Evolutionary conservation across 2,113 vertebrate species (phyloP), one percentile per base, ranked within the genome.

Genomic region (Nicator chloris): DNA sequence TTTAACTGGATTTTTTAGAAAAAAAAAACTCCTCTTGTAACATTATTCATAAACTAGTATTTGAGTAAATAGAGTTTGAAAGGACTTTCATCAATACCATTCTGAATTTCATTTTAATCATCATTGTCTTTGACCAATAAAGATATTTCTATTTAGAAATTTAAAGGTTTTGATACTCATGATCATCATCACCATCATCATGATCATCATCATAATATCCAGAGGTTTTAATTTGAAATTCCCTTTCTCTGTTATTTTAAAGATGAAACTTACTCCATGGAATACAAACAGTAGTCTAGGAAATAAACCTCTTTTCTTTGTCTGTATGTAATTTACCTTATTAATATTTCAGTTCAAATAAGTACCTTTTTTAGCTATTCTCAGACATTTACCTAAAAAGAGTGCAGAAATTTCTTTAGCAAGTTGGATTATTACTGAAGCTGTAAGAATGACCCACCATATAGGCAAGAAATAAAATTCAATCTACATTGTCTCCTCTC

Each of bases 331-430:
- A 40, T 42, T 59, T 35, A 21, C 2, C 11, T 53, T 49, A 5
- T 28, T 53, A 9, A 17, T 45, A 31, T 80, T 80, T 57, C 40
- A 23, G 10, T 47, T 23, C 4, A 11, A 11, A 1, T 15, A 53
- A 37, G 2, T 6, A 33, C 0, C 2, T 17, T 27, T 49, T 37
- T 15, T 2, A 16, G 3, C 3, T n/a, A 24, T 68, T 37, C 7
- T 65, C 20, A 39, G n/a, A 17, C 3, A 27, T 47, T 73, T 78
- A 10, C 12, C 6, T 33, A 24, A 69, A 86, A 61, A 21, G 1
- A 21, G 19, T 44, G 3, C 8, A 82, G 22, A 8, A 73, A 17
- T 61, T 60, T 53, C 21, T 61, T 35, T 47, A 11, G 3, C 9
- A 61, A 47, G 4, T 2, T 70, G 5, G 12, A 39, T 71, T 49